Base-by-base conservation (phyloP, 1,140 invertebrate genomes). In the Drosophila melanica region DNA sequence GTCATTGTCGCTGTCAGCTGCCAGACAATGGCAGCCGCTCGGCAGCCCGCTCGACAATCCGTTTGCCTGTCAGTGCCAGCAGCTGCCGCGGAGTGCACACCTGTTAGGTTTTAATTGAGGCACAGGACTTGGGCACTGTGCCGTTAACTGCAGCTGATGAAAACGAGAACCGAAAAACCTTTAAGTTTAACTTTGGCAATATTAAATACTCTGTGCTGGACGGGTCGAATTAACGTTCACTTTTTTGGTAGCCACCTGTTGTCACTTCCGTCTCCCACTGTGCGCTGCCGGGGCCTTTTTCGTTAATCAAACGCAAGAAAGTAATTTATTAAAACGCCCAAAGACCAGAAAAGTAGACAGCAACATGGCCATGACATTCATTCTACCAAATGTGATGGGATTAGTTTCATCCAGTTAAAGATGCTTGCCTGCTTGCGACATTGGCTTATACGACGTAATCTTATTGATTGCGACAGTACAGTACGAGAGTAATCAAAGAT, bases 261-360 rank as follows among this genome's bases (percentile, higher is more conserved):
- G 77, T 62, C 51, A 14, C 53, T 67, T 82, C 55, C 55, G 64
- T 27, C 45, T 30, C 18, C 42, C 37, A 37, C 48, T 42, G 18
- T 3, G 20, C 16, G 48, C 53, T 33, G 53, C 33, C 37, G 51
- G 23, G 16, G 23, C 45, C 50, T 73, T 58, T 66, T 75, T 65
- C 27, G 63, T 77, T 81, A 79, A 79, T 87, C 64, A 86, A 79
- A 67, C 50, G 42, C 55, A 55, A 63, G 79, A 85, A 78, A 51
- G 59, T 71, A 75, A 84, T 86, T 86, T 70, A 86, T 86, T 86
- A 71, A 77, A 84, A 62, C 64, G 41, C 60, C 66, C 80, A 70
- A 72, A 81, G 53, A 63, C 64, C 62, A 69, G 53, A 48, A 30
- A 37, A 37, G 14, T 30, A 18, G 33, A 2, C n/a, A 30, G 37